phyloP scores from a whole-genome alignment of 2,888 invertebrate genomes.

The Tolmerus cingulatus region DNA sequence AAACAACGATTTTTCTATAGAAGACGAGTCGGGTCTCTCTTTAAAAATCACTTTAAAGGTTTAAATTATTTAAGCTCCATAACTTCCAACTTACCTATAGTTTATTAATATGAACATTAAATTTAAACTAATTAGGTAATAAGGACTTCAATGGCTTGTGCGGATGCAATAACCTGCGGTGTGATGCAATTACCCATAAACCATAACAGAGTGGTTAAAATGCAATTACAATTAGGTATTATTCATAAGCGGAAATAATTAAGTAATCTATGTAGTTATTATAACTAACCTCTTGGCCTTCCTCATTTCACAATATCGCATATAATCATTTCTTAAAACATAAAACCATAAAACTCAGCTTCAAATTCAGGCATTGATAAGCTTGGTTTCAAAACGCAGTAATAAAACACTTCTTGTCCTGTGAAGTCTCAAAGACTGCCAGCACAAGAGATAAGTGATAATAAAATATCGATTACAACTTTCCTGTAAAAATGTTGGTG shows the following conservation, averaged over 20 bases:
- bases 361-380: neutral
- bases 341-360: neutral
- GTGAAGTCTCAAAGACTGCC: neutral
- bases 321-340: neutral
- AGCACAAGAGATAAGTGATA: neutral
- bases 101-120: too few species aligned
- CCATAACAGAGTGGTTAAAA: neutral
- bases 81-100: too few species aligned
- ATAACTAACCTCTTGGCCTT: too few species aligned
- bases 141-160: neutral
- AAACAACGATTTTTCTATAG: too few species aligned
- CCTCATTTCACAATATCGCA: too few species aligned
- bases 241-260: neutral
- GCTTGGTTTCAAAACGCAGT: neutral
- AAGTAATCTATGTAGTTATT: neutral
- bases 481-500: neutral
- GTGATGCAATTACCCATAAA: neutral
- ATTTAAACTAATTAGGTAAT: too few species aligned
- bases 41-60: too few species aligned
- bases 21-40: too few species aligned
- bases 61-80: too few species aligned
- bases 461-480: slow-evolving; percentile 11
- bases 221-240: neutral
- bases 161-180: neutral
- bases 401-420: neutral